Evolutionary conservation across 2,113 vertebrate genomes (phyloP), one percentile per base, ranked within the genome.

Genomic region (Porphyrio hochstetteri): DNA sequence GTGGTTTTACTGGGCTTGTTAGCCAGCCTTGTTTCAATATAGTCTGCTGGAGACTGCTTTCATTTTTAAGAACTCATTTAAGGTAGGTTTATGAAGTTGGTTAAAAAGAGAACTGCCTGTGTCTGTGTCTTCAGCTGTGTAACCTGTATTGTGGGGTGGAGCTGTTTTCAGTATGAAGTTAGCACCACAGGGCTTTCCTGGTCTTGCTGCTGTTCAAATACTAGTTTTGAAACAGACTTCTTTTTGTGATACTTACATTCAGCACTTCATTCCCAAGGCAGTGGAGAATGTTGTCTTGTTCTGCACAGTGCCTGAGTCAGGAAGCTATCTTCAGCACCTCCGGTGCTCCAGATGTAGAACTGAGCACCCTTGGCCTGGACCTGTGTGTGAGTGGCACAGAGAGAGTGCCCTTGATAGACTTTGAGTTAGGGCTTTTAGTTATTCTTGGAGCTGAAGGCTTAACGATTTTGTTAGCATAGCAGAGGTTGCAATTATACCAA

Each of bases 121-220:
- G 12, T 57, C 16, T 36, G 7, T 52, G 16, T 60, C 48, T 68
- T 75, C 40, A 77, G 36, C 21, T 65, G 16, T 31, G n/a, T 75
- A 57, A 27, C 7, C 16, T 52, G 9, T 35, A 10, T 67, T 50
- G 20, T 12, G 14, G 0, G 2, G 2, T 16, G 3, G 5, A 3
- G 1, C 24, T 19, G 33, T 48, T 29, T 82, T 36, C 21, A 16
- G 13, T 57, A 12, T 24, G 21, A 81, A 42, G 16, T 35, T 56
- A 14, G n/a, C 19, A 48, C 14, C 13, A 19, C 31, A 83, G 48
- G 56, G 13, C 40, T 74, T 83, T 72, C 21, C 42, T 78, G 8
- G 13, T 78, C 6, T 65, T 72, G 44, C 38, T 38, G 27, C 28
- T 65, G 15, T 63, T 92, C 81, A 86, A 88, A 59, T 61, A 18